phyloP scores from a whole-genome alignment of 2,888 invertebrate species.

The Bembecia ichneumoniformis region DNA sequence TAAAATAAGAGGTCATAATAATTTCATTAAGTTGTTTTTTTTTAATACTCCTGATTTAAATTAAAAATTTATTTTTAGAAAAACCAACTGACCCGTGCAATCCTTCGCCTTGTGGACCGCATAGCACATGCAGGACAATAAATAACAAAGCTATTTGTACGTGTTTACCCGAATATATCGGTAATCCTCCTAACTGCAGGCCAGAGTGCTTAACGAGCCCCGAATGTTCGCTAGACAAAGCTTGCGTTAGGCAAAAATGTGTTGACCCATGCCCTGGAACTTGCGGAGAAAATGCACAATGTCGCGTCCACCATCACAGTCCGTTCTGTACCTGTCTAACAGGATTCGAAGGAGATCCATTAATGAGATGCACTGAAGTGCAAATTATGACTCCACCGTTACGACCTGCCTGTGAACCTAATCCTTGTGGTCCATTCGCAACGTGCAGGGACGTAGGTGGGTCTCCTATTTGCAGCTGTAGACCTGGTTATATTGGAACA shows the following conservation, averaged over 20 bases:
- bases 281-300: constrained; percentile 79
- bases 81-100: constrained; percentile 75
- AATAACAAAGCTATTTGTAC: constrained; percentile 79
- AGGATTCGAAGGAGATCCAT: constrained; percentile 83
- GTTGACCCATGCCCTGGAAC: constrained; percentile 85
- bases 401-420: constrained; percentile 72
- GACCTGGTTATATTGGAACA: constrained; percentile 75
- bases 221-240: constrained; percentile 83
- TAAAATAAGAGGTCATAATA: not conserved
- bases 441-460: constrained; percentile 70
- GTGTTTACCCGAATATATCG: constrained; percentile 78
- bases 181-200: constrained; percentile 82
- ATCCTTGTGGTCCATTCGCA: constrained; percentile 80
- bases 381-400: constrained; percentile 69
- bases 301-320: constrained; percentile 76
- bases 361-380: constrained; percentile 62
- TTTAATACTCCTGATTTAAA: not conserved
- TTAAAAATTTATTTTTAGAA: constrained; percentile 27
- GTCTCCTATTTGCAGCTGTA: constrained; percentile 74
- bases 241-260: constrained; percentile 84
- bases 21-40: not conserved
- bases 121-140: constrained; percentile 77
- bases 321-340: constrained; percentile 82
- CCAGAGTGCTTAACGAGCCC: constrained; percentile 85
- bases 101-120: constrained; percentile 86